Evolutionary conservation across 2,888 invertebrate genomes (phyloP).

Genomic region (Augochlorella aurata): DNA sequence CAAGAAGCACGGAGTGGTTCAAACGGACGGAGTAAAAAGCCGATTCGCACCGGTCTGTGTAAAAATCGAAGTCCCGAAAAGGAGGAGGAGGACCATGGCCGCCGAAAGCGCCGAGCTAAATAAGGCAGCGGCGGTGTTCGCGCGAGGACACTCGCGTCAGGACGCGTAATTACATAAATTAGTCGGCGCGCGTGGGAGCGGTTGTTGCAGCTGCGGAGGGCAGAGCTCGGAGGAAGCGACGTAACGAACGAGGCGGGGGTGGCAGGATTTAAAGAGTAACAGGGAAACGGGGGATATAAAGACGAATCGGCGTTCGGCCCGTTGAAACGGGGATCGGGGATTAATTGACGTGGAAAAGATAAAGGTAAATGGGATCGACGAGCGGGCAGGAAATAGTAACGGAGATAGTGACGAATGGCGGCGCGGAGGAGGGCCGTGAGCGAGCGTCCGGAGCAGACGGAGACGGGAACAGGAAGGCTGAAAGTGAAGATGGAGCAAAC

Average conservation of each 20-base stretch:
- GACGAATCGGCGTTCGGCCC: slow-evolving; percentile 27
- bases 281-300: slow-evolving; percentile 18
- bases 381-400: slow-evolving; percentile 34
- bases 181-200: slow-evolving; percentile 56
- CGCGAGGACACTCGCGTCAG: slow-evolving; percentile 56
- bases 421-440: neutral
- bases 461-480: slow-evolving; percentile 42
- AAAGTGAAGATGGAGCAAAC: slow-evolving; percentile 57
- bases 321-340: slow-evolving; percentile 14
- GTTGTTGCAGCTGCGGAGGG: slow-evolving; percentile 31
- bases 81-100: neutral
- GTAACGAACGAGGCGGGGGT: neutral
- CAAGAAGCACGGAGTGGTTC: too few relatives aligned
- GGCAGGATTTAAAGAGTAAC: slow-evolving; percentile 15
- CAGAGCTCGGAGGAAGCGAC: slow-evolving; percentile 31
- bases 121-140: neutral
- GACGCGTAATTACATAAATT: slow-evolving; percentile 76
- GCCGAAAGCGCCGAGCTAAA: neutral
- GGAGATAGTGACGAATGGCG: slow-evolving; percentile 26
- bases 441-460: neutral
- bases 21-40: too few relatives aligned
- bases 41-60: too few relatives aligned
- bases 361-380: slow-evolving; percentile 48
- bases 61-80: neutral
- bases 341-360: slow-evolving; percentile 45